Evolutionary conservation across 2,888 invertebrate species (phyloP), one percentile per base, ranked within the genome.

Genomic region (Watsonalla binaria): DNA sequence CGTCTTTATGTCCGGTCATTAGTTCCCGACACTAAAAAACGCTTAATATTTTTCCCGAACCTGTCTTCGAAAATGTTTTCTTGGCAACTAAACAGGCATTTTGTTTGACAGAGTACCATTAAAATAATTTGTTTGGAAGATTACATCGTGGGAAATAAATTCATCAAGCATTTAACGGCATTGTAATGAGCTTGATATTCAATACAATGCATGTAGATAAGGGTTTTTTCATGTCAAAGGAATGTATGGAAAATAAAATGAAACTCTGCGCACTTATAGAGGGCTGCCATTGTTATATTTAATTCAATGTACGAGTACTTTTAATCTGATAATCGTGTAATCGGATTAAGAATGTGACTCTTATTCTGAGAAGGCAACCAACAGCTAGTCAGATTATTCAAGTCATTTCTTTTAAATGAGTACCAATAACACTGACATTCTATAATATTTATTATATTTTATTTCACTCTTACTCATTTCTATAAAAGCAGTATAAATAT

Each of bases 281-380:
- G 42, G 42, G 11, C 42, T 42, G 11, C 42, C 42, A 42, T 42
- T 42, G 42, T 42, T 42, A 11, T 42, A 11, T 42, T 42, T 42
- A 42, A 42, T 42, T 42, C 42, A 11, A 42, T 42, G 42, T 42
- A 11, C 7, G 42, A 42, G 9, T 42, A 42, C 42, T 11, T 42
- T 42, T 42, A 42, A 42, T 42, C 42, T 11, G 42, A 42, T 42
- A 42, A 42, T 42, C 9, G 42, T 11, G 42, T 42, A 42, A 59
- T 66, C 58, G 57, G 46, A 58, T 47, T 34, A 55, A 37, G 55
- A 61, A 65, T 57, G 59, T 66, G 61, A 59, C 56, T 62, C 51
- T 57, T 59, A 55, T 54, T 46, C 15, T 54, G 55, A 57, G 53
- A 47, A 52, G 53, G 46, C 11, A 54, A 42, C 6, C 50, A 56